Percentiles rank a stretch among this genome's conserved stretches.
These are phyloP conservation scores for Brachyistius frenatus DNA, from an alignment of 2,113 vertebrate species.

Conservation along the genomic window DNA sequence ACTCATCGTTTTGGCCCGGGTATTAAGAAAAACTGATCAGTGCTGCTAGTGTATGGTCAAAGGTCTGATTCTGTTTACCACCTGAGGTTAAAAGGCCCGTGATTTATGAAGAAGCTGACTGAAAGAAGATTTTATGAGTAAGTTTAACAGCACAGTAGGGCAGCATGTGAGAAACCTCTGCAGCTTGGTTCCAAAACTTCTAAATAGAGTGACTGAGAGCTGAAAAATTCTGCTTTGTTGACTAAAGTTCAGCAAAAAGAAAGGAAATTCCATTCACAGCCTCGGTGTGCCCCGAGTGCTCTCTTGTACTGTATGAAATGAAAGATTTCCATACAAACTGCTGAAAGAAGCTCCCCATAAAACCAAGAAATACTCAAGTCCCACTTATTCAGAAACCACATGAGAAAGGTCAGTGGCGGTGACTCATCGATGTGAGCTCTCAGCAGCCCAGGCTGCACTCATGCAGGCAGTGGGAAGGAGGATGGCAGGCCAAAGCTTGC, in stretches of 20 bases:
- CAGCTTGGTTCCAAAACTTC: slow-evolving; percentile 30
- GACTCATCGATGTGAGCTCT: slow-evolving; percentile 71
- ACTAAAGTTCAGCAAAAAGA: slow-evolving; percentile 44
- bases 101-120: slow-evolving; percentile 17
- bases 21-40: slow-evolving; percentile 8
- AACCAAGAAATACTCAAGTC: slow-evolving; percentile 57
- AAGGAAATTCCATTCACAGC: slow-evolving; percentile 58
- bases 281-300: slow-evolving; percentile 38
- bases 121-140: slow-evolving; percentile 17
- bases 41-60: neutral
- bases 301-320: slow-evolving; percentile 21
- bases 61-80: neutral
- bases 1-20: slow-evolving; percentile 19
- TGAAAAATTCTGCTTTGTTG: slow-evolving; percentile 43
- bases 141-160: slow-evolving; percentile 27
- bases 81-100: slow-evolving; percentile 1
- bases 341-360: slow-evolving; percentile 38
- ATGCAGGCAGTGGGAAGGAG: slow-evolving; percentile 60
- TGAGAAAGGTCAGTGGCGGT: slow-evolving; percentile 75
- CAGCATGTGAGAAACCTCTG: slow-evolving; percentile 26
- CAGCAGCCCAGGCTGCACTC: slow-evolving; percentile 15
- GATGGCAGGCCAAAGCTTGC: slow-evolving; percentile 33
- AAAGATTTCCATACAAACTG: slow-evolving; percentile 36
- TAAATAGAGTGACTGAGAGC: slow-evolving; percentile 19
- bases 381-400: slow-evolving; percentile 65